Evolutionary conservation across 2,888 invertebrate species (phyloP).

Genomic region (Morinoia aosen): DNA sequence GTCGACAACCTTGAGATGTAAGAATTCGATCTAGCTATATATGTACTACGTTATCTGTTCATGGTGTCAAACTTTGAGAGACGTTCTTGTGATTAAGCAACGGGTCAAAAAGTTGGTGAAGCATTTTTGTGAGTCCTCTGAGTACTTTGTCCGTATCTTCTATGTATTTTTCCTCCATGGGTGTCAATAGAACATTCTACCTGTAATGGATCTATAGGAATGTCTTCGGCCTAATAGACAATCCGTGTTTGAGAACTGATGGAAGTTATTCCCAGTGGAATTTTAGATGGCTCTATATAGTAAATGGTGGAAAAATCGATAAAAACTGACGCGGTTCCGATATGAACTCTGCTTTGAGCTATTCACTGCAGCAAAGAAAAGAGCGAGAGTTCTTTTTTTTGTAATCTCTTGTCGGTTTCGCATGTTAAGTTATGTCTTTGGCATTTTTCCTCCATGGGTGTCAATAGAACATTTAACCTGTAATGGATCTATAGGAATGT

Average conservation of each 20-base stretch:
- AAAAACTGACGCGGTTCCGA: background rate
- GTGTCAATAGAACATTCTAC: background rate
- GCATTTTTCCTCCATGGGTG: background rate
- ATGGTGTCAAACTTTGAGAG: background rate
- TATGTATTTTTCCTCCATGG: background rate
- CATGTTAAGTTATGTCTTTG: background rate
- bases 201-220: background rate
- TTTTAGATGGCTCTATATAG: background rate
- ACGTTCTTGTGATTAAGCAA: background rate
- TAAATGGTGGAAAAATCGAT: background rate
- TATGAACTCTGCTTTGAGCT: background rate
- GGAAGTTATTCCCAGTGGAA: background rate
- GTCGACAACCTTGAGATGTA: background rate
- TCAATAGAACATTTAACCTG: background rate
- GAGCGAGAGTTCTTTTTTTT: background rate
- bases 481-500: background rate
- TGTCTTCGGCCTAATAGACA: background rate
- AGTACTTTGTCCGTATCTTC: background rate
- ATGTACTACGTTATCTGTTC: background rate
- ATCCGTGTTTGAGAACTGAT: background rate
- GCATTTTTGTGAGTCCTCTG: background rate
- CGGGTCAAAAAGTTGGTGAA: background rate
- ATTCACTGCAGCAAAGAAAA: background rate
- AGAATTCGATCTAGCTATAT: background rate
- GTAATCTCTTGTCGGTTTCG: background rate